Evolutionary conservation across 2,797 vertebrate species (phyloP).

Genomic region (Antrozous pallidus): DNA sequence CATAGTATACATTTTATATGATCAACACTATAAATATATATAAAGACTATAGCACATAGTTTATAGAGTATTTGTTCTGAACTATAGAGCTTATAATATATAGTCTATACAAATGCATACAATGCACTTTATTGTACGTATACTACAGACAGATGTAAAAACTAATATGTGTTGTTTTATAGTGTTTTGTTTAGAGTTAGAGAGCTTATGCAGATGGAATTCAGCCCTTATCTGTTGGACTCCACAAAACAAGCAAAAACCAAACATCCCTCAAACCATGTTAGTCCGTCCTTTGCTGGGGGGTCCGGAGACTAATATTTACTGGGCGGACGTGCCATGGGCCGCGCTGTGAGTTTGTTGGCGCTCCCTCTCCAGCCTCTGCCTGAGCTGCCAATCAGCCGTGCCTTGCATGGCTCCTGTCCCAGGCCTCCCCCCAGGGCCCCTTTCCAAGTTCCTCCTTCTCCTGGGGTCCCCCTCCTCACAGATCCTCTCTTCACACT

Average conservation of each 20-base stretch:
- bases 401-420: no score
- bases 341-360: no score
- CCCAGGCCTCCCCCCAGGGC: not conserved
- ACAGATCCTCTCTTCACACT: not conserved
- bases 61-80: not conserved
- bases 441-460: no score
- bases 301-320: not conserved
- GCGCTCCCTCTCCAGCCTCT: no score
- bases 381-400: no score
- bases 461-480: not conserved
- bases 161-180: not conserved
- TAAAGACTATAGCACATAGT: not conserved
- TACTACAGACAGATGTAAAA: not conserved
- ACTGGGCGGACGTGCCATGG: not conserved
- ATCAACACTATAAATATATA: not conserved
- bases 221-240: not conserved
- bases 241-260: not conserved
- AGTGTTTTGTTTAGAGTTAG: constrained; percentile 3
- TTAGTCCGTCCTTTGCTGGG: not conserved
- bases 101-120: not conserved
- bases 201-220: not conserved
- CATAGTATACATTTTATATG: not conserved
- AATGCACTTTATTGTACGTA: not conserved
- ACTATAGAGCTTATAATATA: not conserved
- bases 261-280: not conserved